Percentiles rank a stretch among this genome's conserved stretches.
These are phyloP conservation scores for Cydia strobilella DNA, from an alignment of 1,140 invertebrate genomes.

Conservation along the genomic window DNA sequence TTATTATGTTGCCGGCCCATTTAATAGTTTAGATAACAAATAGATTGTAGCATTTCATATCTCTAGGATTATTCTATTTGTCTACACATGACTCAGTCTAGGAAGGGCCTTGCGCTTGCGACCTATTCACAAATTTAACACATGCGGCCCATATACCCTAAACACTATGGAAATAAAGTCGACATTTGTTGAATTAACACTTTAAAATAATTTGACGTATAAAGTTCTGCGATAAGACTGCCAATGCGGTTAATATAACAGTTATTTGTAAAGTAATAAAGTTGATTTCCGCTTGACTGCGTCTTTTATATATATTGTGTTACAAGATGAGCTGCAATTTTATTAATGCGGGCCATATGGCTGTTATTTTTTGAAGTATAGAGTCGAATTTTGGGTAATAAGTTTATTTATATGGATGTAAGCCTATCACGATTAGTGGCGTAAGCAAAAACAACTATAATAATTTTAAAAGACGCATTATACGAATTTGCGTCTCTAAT, in stretches of 20 bases:
- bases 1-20: background rate
- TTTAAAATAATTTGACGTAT: background rate
- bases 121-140: background rate
- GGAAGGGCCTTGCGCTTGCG: conserved; percentile 19
- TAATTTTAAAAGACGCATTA: conserved; percentile 26
- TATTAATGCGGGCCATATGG: background rate
- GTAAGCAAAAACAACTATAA: conserved; percentile 32
- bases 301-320: background rate
- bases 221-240: background rate
- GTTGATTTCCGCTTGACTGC: background rate
- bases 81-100: conserved; percentile 6
- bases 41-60: background rate
- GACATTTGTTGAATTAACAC: background rate
- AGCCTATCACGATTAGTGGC: conserved; percentile 31
- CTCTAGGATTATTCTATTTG: conserved; percentile 4
- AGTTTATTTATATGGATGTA: background rate
- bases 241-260: background rate
- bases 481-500: too few species aligned
- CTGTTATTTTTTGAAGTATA: background rate
- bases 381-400: background rate
- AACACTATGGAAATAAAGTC: background rate
- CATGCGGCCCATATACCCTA: background rate
- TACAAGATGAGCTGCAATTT: background rate
- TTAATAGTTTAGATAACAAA: background rate
- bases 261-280: background rate